Evolutionary conservation across 2,888 invertebrate genomes (phyloP).

Genomic region (Dynastes hyllus): DNA sequence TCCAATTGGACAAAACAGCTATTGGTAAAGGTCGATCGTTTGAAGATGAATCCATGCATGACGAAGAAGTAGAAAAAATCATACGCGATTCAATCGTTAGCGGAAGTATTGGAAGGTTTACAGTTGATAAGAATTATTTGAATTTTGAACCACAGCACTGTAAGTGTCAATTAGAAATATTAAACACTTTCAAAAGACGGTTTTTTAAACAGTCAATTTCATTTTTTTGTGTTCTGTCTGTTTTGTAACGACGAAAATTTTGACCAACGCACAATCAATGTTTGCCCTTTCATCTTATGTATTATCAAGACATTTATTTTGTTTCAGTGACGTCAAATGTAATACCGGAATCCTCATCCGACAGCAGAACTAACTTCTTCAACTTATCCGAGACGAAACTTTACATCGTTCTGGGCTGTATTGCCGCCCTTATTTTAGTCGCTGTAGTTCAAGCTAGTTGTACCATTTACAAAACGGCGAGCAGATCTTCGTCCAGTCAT

Average conservation of each 20-base stretch:
- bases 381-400: slow-evolving; percentile 82
- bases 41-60: slow-evolving; percentile 60
- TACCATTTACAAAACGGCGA: slow-evolving; percentile 83
- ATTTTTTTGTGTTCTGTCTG: background rate
- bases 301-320: slow-evolving; percentile 49
- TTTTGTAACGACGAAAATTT: no score
- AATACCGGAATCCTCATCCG: slow-evolving; percentile 69
- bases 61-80: slow-evolving; percentile 73
- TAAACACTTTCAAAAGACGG: background rate
- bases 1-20: slow-evolving; percentile 83
- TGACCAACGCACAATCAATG: no score
- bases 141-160: slow-evolving; percentile 82
- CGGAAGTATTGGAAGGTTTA: slow-evolving; percentile 85
- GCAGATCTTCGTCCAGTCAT: slow-evolving; percentile 75
- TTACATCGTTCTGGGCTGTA: slow-evolving; percentile 88
- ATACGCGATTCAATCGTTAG: slow-evolving; percentile 81
- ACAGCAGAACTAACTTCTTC: slow-evolving; percentile 73
- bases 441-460: slow-evolving; percentile 89
- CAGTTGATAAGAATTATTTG: slow-evolving; percentile 87
- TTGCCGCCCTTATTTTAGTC: slow-evolving; percentile 85
- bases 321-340: slow-evolving; percentile 74
- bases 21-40: slow-evolving; percentile 76
- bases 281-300: no score
- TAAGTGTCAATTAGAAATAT: slow-evolving; percentile 71
- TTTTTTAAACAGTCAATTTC: slow-evolving; percentile 4